Evolutionary conservation across 2,113 vertebrate genomes (phyloP), one percentile per base, ranked within the genome.

Genomic region (Pluvianellus socialis): DNA sequence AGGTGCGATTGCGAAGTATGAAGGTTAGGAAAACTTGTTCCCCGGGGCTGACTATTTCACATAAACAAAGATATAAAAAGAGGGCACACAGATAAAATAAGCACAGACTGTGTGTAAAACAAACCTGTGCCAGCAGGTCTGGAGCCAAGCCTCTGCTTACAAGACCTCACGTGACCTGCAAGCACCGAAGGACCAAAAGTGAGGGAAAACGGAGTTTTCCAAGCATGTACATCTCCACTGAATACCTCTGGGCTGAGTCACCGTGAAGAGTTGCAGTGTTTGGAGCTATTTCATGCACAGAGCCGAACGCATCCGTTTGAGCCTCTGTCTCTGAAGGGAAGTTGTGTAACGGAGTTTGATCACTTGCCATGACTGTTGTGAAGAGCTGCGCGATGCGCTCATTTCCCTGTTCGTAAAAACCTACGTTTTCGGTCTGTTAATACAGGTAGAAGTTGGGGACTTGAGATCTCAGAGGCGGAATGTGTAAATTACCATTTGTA

Each of bases 221-320:
- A 49, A 73, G n/a, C 5, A 11, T n/a, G 27, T 59, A 23, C 68
- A n/a, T 84, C 55, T 74, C 68, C 16, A 11, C 50, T 80, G 47
- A 65, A 86, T 86, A 30, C 59, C 59, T 95, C 50, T 30, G 72
- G 59, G 75, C 50, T 95, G 92, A 92, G 66, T 92, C 91, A 90
- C 67, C 24, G 4, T 7, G 50, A n/a, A 53, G 80, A 70, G 23
- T 38, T 35, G 49, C 87, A 66, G 55, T 3, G 22, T 84, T 70
- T 5, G 0, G 63, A 80, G 63, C 50, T 66, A 19, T 66, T 93
- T 86, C 50, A 13, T 33, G 12, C n/a, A 23, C 38, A n/a, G 42
- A 28, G 66, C 59, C 0, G 1, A 63, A 44, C 0, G 5, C 40
- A 27, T n/a, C 1, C 1, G 18, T 88, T 45, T 65, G 88, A 58